A percentile compares a stretch with the other conserved stretches of the same genome.
Evolutionary conservation across 92 coral and sea anemone species (phyloP).

Genomic region (Galaxea fascicularis): DNA sequence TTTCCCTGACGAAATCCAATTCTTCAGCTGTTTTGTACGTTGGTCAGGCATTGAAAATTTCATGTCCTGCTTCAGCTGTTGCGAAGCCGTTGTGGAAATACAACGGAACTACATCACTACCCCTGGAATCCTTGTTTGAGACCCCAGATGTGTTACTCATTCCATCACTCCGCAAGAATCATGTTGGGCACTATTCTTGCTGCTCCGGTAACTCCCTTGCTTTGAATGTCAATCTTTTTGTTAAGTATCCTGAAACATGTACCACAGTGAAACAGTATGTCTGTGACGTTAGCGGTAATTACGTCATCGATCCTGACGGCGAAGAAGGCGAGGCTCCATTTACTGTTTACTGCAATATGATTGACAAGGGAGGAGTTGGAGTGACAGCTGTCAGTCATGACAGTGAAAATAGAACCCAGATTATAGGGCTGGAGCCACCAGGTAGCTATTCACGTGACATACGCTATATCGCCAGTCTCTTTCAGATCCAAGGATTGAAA

Average conservation of each 20-base stretch:
- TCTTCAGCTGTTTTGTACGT: not conserved
- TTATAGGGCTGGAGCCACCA: not conserved
- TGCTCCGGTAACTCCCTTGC: not conserved
- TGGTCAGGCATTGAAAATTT: slow-evolving; percentile 4
- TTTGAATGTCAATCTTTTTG: not conserved
- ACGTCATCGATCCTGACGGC: slow-evolving; percentile 25
- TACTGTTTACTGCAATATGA: slow-evolving; percentile 46
- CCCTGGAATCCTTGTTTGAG: not conserved
- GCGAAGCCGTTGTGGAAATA: slow-evolving; percentile 3
- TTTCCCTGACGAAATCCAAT: not conserved
- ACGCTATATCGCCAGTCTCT: slow-evolving; percentile 21
- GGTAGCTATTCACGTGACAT: slow-evolving; percentile 9
- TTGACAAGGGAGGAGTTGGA: slow-evolving; percentile 26
- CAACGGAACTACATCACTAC: slow-evolving; percentile 13
- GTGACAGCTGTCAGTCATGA: slow-evolving; percentile 58
- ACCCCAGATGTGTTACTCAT: not conserved
- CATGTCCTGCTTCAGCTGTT: slow-evolving; percentile 18
- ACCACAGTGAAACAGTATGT: not conserved
- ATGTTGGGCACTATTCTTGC: slow-evolving; percentile 14
- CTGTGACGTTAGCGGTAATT: slow-evolving; percentile 21
- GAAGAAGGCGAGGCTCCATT: slow-evolving; percentile 27
- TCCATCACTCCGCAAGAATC: not conserved
- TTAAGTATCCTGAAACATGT: slow-evolving; percentile 20
- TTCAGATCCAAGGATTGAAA: slow-evolving; percentile 23
- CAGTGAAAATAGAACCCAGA: slow-evolving; percentile 33